Evolutionary conservation across 30 jellyfish, hydroid and myxozoan species (phyloP), one percentile per base, ranked within the genome.

Genomic region (Cassiopea xamachana): DNA sequence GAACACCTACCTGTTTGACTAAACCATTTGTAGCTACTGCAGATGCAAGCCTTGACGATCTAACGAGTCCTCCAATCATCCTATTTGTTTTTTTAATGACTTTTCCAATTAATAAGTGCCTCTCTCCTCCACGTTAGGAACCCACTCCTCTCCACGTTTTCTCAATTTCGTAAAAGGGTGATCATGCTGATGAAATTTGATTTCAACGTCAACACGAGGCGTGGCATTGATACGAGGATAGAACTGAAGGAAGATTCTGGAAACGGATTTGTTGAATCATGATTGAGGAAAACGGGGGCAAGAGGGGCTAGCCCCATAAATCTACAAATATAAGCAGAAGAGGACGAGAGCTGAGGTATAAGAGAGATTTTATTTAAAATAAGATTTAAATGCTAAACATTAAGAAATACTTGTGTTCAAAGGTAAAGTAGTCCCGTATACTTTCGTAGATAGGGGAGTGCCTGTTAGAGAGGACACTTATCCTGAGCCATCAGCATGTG

Each of bases 131-230:
- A 76, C 45, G 7, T 19, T 45, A 48, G 60, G 71, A 0, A 45
- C 60, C 43, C 67, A 17, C 87, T n/a, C 75, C 60, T 19, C 82
- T 82, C 90, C 90, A 82, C 90, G 90, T 73, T 86, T 86, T 60
- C 69, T 19, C 82, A 60, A 75, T 43, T 69, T 59, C 69, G 19
- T 60, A 83, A 83, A 84, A 86, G 80, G 86, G 39, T 43, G 45
- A 55, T 49, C 93, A 73, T 76, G 86, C 79, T 86, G 87, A 86
- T 75, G 93, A 86, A 86, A 86, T 73, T 86, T 46, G 82, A 60
- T 77, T 5, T 44, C 7, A n/a, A 15, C 69, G 8, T 60, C 75
- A 86, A 9, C 75, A 19, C 93, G 93, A 86, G 93, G 86, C 87
- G 10, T 47, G 6, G 55, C 45, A 1, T 16, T 60, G n/a, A 73